phyloP scores from a whole-genome alignment of 2,888 invertebrate genomes.

The Deilephila elpenor region DNA sequence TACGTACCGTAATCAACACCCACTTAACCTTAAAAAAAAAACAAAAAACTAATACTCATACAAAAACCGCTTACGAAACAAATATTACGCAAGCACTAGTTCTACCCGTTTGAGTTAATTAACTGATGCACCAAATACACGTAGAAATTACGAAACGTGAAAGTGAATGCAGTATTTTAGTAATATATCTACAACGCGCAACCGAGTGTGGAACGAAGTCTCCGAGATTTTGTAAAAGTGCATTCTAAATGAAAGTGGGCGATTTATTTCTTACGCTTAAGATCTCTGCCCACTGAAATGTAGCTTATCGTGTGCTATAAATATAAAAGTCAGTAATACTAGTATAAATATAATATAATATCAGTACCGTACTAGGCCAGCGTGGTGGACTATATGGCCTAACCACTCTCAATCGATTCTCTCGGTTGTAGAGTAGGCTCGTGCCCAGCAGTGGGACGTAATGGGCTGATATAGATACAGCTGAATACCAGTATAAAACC shows the following conservation, averaged over 20 bases:
- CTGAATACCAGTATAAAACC: too few species aligned
- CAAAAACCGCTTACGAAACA: not conserved
- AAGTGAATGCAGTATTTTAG: constrained; percentile 18
- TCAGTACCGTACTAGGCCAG: too few species aligned
- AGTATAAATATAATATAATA: too few species aligned
- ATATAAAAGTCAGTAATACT: too few species aligned
- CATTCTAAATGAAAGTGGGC: constrained; percentile 22
- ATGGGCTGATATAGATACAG: too few species aligned
- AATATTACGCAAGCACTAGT: not conserved
- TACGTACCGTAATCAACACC: not conserved
- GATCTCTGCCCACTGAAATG: too few species aligned
- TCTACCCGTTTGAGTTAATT: constrained; percentile 18
- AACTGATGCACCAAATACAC: constrained; percentile 28
- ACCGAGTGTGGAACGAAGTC: not conserved
- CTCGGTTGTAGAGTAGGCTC: too few species aligned
- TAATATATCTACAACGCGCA: not conserved
- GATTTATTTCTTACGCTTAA: constrained; percentile 26
- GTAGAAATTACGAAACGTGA: constrained; percentile 14
- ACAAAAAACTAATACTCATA: not conserved
- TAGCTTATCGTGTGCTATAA: too few species aligned
- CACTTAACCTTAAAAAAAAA: not conserved
- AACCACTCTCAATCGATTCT: too few species aligned
- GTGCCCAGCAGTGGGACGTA: too few species aligned
- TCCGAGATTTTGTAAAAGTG: not conserved
- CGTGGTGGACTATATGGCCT: too few species aligned